Percentiles rank a stretch among this genome's conserved stretches.
Conservation (phyloP, 2,888 invertebrate species). For the Pandemis heparana region DNA sequence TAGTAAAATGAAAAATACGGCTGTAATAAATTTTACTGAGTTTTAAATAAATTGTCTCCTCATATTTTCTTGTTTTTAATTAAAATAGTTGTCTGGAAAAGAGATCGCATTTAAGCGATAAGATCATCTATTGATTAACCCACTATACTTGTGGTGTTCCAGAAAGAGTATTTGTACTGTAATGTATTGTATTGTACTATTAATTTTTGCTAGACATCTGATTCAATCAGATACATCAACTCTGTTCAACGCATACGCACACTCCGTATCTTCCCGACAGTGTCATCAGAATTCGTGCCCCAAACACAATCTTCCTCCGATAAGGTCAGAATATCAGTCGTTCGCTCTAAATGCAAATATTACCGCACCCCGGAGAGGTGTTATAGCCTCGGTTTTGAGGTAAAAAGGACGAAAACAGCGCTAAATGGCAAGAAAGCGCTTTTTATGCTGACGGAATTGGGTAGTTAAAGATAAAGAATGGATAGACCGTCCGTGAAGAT, state of each 20-base stretch:
- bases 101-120: too few relatives aligned
- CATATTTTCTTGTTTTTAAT: too few relatives aligned
- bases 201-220: too few relatives aligned
- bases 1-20: too few relatives aligned
- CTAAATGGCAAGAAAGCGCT: conserved; percentile 80
- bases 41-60: too few relatives aligned
- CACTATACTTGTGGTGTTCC: too few relatives aligned
- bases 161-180: too few relatives aligned
- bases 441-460: conserved; percentile 78
- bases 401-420: conserved; percentile 81
- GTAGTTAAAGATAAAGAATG: conserved; percentile 80
- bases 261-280: conserved; percentile 56
- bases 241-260: neutral
- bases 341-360: conserved; percentile 85
- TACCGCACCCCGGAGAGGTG: conserved; percentile 81
- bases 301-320: conserved; percentile 80
- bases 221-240: conserved; percentile 10
- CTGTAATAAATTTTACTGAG: too few relatives aligned
- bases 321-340: conserved; percentile 83
- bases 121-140: too few relatives aligned
- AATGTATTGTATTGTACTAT: too few relatives aligned
- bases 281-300: conserved; percentile 76
- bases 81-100: too few relatives aligned
- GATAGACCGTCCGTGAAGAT: conserved; percentile 68
- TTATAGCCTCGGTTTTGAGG: conserved; percentile 80